These are phyloP conservation scores for Danio tinwini DNA, from an alignment of 2,797 vertebrate species.

Conservation along the genomic window DNA sequence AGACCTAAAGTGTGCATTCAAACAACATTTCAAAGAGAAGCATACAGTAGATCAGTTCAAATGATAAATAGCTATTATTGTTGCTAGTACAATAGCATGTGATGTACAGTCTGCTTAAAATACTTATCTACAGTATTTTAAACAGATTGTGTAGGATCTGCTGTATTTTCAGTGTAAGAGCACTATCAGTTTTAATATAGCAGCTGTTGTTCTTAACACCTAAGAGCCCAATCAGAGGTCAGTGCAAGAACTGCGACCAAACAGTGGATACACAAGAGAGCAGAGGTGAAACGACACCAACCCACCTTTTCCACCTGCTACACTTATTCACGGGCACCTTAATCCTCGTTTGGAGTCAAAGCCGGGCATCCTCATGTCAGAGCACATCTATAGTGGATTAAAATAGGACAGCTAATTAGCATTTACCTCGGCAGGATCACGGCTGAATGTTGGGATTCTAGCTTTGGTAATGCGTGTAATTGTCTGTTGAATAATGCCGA, in stretches of 20 bases:
- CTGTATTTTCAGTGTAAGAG: not conserved
- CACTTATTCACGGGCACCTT: conserved; percentile 52
- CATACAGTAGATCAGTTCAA: not conserved
- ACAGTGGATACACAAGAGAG: conserved; percentile 16
- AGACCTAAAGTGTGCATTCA: too few relatives aligned
- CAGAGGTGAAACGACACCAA: conserved; percentile 15
- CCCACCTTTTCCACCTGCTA: conserved; percentile 50
- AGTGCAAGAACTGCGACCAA: not conserved
- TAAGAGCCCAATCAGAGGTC: conserved; percentile 18
- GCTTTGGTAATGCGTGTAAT: conserved; percentile 55
- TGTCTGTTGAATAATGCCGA: conserved; percentile 61
- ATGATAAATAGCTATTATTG: not conserved
- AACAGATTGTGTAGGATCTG: not conserved
- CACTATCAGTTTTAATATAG: conserved; percentile 38
- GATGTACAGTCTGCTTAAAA: too few relatives aligned
- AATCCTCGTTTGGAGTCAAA: conserved; percentile 51
- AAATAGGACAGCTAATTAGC: conserved; percentile 64
- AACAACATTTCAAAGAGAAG: too few relatives aligned
- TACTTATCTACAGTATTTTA: not conserved
- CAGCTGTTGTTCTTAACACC: conserved; percentile 41
- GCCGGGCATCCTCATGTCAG: conserved; percentile 45
- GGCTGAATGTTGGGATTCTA: conserved; percentile 44
- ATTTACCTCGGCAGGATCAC: conserved; percentile 52
- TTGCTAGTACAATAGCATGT: not conserved
- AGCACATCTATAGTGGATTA: conserved; percentile 57